These are phyloP conservation scores for Ptilonorhynchus violaceus DNA, from an alignment of 2,113 vertebrate genomes.

Conservation along the genomic window DNA sequence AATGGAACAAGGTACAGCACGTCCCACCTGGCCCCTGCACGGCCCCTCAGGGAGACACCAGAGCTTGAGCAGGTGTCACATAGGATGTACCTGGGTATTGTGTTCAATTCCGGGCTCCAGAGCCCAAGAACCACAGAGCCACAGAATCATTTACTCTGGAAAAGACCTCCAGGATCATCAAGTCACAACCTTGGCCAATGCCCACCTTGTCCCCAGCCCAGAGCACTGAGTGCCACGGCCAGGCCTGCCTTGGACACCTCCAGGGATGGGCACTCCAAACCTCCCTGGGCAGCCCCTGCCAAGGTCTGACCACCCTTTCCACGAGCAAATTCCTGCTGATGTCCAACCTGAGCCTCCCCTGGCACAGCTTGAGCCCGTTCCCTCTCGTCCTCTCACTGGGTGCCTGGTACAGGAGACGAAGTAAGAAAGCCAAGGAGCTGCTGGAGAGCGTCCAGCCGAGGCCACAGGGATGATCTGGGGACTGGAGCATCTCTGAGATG, in stretches of 20 bases:
- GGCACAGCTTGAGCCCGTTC: not conserved
- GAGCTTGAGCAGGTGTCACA: accelerated
- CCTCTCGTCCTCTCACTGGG: not conserved
- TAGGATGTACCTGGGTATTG: accelerated
- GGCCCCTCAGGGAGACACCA: accelerated
- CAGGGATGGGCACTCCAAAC: not conserved
- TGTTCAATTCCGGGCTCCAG: not conserved
- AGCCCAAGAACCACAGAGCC: not conserved
- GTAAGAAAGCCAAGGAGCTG: not conserved
- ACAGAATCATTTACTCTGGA: accelerated
- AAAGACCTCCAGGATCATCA: not conserved
- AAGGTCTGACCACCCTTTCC: not conserved
- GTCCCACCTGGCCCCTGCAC: accelerated
- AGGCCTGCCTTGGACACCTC: accelerated
- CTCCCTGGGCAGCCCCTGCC: not conserved
- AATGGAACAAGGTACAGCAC: accelerated
- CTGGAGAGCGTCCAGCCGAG: not conserved
- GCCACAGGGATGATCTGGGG: not conserved
- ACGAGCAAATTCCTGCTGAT: not conserved
- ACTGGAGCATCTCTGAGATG: not conserved
- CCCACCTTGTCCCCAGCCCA: not conserved
- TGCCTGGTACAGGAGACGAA: not conserved
- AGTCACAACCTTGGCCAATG: accelerated
- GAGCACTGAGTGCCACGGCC: not conserved
- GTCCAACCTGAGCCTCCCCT: not conserved